Conservation (phyloP, 2,888 invertebrate species). For the Tridacna gigas region DNA sequence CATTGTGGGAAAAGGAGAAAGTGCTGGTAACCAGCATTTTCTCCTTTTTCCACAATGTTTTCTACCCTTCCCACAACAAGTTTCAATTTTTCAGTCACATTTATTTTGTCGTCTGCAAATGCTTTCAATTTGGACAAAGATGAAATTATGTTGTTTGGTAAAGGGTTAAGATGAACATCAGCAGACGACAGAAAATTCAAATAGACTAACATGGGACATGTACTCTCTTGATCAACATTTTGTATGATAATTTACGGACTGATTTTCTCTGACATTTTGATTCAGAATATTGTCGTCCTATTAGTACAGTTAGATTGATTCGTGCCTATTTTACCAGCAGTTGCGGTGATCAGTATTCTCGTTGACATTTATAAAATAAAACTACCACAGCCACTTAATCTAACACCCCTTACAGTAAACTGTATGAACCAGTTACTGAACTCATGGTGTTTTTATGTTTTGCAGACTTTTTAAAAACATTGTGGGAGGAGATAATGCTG, state of each 20-base stretch:
- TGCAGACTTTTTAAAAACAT: no score
- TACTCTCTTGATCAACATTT: constrained; percentile 14
- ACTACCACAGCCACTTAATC: background rate
- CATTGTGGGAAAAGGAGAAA: background rate
- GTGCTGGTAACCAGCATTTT: background rate
- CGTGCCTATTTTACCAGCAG: constrained; percentile 39
- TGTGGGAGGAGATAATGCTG: no score
- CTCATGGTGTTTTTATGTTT: no score
- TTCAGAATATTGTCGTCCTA: constrained; percentile 18
- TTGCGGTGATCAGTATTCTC: constrained; percentile 3
- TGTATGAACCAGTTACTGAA: no score
- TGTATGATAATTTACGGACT: constrained; percentile 28
- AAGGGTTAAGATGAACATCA: background rate
- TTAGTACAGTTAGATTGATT: constrained; percentile 49
- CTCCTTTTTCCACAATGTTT: background rate
- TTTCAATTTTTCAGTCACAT: no score
- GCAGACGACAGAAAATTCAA: background rate
- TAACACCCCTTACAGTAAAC: no score
- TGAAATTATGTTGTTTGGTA: no score
- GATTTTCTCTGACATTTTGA: constrained; percentile 41
- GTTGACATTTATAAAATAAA: constrained; percentile 48
- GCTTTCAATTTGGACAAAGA: no score
- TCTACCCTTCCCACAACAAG: no score
- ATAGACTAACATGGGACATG: background rate
- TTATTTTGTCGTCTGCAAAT: no score